phyloP scores from a whole-genome alignment of 2,888 invertebrate genomes.

The Apamea epomidion region DNA sequence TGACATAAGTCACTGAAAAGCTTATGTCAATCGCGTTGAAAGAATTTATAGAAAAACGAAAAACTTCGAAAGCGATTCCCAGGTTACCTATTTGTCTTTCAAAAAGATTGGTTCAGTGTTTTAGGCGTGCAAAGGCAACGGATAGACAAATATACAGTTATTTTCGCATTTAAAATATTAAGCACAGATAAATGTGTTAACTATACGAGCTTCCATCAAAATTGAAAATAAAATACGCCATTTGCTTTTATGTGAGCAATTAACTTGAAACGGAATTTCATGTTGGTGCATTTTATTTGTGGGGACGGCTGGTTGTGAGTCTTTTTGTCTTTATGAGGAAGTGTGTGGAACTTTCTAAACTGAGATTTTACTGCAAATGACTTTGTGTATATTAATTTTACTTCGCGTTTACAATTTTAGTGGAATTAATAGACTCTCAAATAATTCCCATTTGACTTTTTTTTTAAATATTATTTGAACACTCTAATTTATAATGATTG shows the following conservation, averaged over 20 bases:
- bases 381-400: background rate
- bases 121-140: background rate
- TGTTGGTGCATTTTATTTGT: constrained; percentile 32
- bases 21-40: background rate
- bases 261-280: constrained; percentile 42
- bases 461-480: too few species aligned
- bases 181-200: constrained; percentile 6
- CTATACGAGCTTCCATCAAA: constrained; percentile 37
- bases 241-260: constrained; percentile 45
- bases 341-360: background rate
- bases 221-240: constrained; percentile 43
- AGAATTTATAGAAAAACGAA: background rate
- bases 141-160: background rate
- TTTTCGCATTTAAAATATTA: background rate
- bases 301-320: background rate
- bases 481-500: too few species aligned
- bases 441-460: too few species aligned
- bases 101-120: background rate
- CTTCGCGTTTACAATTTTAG: background rate
- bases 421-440: too few species aligned
- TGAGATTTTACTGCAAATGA: background rate
- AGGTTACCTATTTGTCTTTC: background rate
- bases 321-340: background rate
- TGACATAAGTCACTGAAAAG: background rate
- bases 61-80: background rate